Conservation (phyloP, 1,140 invertebrate species). For the Zaprionus tsacasi region DNA sequence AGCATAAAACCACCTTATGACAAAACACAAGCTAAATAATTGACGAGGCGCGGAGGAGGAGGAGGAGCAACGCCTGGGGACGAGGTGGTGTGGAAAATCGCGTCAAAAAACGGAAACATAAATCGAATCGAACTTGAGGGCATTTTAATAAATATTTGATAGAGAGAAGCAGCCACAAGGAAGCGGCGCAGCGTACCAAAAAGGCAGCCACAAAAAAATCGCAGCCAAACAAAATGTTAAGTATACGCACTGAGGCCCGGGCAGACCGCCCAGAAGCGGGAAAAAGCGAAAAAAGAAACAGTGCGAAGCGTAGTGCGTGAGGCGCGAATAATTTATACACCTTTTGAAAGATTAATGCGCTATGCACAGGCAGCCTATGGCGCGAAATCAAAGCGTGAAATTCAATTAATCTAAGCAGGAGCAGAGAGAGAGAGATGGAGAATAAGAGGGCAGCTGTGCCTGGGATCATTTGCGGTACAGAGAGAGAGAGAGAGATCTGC, state of each 20-base stretch:
- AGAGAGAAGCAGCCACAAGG: conserved; percentile 15
- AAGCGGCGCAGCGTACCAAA: conserved; percentile 13
- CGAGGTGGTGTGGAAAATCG: conserved; percentile 38
- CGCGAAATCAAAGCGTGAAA: conserved; percentile 79
- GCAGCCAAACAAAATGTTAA: conserved; percentile 55
- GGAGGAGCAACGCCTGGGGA: no score
- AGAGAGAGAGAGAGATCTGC: conserved; percentile 16
- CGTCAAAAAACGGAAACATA: conserved; percentile 62
- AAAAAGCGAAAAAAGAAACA: conserved; percentile 31
- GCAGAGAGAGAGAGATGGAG: background rate
- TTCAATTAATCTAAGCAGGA: conserved; percentile 77
- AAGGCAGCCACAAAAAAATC: conserved; percentile 40
- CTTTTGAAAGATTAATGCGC: conserved; percentile 79
- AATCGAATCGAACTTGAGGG: conserved; percentile 71
- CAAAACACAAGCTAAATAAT: conserved; percentile 59
- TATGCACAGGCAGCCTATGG: conserved; percentile 39
- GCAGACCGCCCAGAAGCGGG: background rate
- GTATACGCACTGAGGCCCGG: conserved; percentile 57
- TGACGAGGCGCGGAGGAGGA: conserved; percentile 52
- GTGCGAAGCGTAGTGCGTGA: conserved; percentile 67
- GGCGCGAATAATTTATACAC: conserved; percentile 75
- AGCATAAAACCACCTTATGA: conserved; percentile 30
- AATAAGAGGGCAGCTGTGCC: background rate
- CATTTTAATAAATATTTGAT: conserved; percentile 78
- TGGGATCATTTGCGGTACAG: conserved; percentile 21